phyloP scores from a whole-genome alignment of 1,140 invertebrate genomes.

The Drosophila punjabiensis region DNA sequence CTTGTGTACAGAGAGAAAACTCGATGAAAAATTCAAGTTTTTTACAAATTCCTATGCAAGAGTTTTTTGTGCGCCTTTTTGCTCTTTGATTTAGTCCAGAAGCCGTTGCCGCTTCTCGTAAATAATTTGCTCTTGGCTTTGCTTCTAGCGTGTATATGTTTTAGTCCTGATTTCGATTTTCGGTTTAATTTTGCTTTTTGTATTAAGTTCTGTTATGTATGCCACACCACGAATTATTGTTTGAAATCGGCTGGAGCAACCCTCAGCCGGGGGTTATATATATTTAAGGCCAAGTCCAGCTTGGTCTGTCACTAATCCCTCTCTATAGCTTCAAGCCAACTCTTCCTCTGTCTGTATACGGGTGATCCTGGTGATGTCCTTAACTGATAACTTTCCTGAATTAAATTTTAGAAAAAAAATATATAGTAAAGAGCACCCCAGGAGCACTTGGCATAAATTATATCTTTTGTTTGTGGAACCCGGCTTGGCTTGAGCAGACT shows the following conservation, averaged over 20 bases:
- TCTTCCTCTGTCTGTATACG: neutral
- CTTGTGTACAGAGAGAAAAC: slow-evolving; percentile 60
- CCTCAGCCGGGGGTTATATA: neutral
- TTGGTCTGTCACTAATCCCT: slow-evolving; percentile 5
- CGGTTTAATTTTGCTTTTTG: slow-evolving; percentile 16
- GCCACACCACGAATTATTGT: slow-evolving; percentile 76
- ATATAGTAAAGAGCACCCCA: neutral
- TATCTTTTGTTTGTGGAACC: neutral
- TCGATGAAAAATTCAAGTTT: slow-evolving; percentile 15
- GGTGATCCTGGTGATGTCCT: neutral
- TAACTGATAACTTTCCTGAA: neutral
- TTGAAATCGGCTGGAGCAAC: slow-evolving; percentile 36
- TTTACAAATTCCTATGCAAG: slow-evolving; percentile 60
- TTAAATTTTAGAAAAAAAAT: neutral
- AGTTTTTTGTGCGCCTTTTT: slow-evolving; percentile 53
- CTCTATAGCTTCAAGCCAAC: neutral
- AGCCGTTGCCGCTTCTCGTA: slow-evolving; percentile 27
- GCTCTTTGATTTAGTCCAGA: slow-evolving; percentile 44
- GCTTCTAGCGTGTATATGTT: slow-evolving; percentile 46
- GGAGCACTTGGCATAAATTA: neutral
- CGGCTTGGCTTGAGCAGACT: neutral
- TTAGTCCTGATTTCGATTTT: slow-evolving; percentile 34
- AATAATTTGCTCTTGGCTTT: slow-evolving; percentile 49
- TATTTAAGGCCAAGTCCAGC: neutral
- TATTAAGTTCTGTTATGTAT: slow-evolving; percentile 18